Percentiles rank a stretch among this genome's conserved stretches.
These are phyloP conservation scores for Odontophorus gujanensis DNA, from an alignment of 2,113 vertebrate species.

Conservation along the genomic window DNA sequence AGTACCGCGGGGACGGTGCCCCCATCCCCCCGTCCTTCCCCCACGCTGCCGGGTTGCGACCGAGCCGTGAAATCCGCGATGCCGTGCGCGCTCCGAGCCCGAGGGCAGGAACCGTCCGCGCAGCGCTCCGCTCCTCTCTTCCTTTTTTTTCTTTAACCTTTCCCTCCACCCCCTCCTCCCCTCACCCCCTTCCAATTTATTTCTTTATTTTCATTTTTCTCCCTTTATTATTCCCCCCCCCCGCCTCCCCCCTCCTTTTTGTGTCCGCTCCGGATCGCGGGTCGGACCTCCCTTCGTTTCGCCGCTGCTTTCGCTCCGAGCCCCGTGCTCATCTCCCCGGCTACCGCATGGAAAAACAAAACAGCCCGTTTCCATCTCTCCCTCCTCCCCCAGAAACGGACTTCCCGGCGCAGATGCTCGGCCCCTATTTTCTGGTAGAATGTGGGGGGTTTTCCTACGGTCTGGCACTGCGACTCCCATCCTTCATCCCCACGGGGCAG, in stretches of 20 bases:
- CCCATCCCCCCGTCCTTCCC: not conserved
- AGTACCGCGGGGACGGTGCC: conserved; percentile 65
- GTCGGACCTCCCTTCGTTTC: not conserved
- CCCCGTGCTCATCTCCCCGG: not conserved
- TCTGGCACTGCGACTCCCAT: not conserved
- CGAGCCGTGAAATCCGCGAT: not conserved
- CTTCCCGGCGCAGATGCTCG: not conserved
- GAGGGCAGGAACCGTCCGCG: conserved; percentile 46
- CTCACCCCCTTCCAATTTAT: fast-evolving
- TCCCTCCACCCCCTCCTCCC: not conserved
- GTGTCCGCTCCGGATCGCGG: not conserved
- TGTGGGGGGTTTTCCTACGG: not conserved
- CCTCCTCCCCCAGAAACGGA: fast-evolving
- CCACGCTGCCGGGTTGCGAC: not conserved
- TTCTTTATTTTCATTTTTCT: too few relatives aligned
- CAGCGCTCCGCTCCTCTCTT: not conserved
- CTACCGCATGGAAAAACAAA: fast-evolving
- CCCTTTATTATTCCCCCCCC: not conserved
- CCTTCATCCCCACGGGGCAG: not conserved
- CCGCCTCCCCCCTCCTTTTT: not conserved
- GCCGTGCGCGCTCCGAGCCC: not conserved
- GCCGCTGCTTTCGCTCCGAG: not conserved
- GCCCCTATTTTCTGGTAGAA: not conserved
- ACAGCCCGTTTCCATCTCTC: not conserved
- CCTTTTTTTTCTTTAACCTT: not conserved